Evolutionary conservation across 2,113 vertebrate species (phyloP).

Genomic region (Hystrix cristata): DNA sequence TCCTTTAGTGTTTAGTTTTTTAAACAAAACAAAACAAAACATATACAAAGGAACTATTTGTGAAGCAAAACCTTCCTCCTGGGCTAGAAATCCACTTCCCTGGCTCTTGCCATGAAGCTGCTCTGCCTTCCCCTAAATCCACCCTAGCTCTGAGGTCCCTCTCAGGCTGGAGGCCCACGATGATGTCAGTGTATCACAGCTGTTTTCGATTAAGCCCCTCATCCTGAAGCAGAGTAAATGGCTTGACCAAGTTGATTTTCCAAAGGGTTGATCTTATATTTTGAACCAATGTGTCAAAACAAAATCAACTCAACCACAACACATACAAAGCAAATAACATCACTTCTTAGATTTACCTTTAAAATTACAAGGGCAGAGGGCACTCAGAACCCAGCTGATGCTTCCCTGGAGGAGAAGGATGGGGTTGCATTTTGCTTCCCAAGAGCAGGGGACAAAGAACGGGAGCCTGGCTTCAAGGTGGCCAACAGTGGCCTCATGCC

Average conservation of each 20-base stretch:
- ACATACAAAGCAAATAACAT: constrained; percentile 51
- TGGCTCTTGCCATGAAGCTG: constrained; percentile 3
- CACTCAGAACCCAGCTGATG: neutral
- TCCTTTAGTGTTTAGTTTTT: neutral
- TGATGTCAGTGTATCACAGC: neutral
- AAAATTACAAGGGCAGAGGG: neutral
- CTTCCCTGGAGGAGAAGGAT: neutral
- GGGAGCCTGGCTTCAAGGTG: neutral
- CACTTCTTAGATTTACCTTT: constrained; percentile 19
- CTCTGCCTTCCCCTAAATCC: neutral
- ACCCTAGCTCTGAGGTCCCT: neutral
- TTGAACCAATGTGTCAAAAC: constrained; percentile 63
- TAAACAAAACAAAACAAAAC: neutral
- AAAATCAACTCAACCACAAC: constrained; percentile 66
- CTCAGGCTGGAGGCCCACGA: constrained; percentile 14
- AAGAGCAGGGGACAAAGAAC: neutral
- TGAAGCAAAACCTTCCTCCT: constrained; percentile 37
- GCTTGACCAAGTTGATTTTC: constrained; percentile 61
- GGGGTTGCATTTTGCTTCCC: neutral
- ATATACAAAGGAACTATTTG: constrained; percentile 36
- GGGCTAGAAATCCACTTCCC: neutral
- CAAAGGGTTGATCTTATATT: constrained; percentile 59
- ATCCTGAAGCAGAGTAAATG: neutral
- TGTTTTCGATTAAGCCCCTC: constrained; percentile 63
- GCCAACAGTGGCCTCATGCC: neutral